phyloP scores from a whole-genome alignment of 2,797 vertebrate species.

The Halcyon badia region DNA sequence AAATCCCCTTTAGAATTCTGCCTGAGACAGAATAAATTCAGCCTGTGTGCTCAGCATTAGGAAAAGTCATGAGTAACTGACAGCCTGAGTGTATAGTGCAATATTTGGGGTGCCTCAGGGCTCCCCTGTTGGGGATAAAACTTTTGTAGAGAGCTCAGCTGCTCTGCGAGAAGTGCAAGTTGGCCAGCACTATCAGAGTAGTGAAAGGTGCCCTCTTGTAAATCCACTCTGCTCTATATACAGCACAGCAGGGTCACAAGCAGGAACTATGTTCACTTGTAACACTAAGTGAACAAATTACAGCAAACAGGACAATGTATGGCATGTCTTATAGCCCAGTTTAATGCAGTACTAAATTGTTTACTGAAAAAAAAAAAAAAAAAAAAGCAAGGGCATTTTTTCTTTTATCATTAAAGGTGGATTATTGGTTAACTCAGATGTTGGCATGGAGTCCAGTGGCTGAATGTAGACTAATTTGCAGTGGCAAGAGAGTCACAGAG shows the following conservation, averaged over 20 bases:
- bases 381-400: rapidly evolving
- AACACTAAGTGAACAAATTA: neutral
- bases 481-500: neutral
- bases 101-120: neutral
- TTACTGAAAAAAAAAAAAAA: neutral
- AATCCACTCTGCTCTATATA: neutral
- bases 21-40: neutral
- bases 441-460: neutral
- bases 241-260: neutral
- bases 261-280: rapidly evolving
- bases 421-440: neutral
- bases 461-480: neutral
- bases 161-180: neutral
- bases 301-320: neutral
- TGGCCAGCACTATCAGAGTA: neutral
- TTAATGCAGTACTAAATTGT: neutral
- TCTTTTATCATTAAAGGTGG: neutral
- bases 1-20: neutral
- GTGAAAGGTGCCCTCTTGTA: neutral
- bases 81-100: neutral
- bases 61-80: neutral
- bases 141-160: neutral
- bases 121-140: neutral
- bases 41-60: rapidly evolving
- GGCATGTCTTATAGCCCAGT: neutral